Conservation (phyloP, 2,888 invertebrate genomes). For the Aquatica leii region DNA sequence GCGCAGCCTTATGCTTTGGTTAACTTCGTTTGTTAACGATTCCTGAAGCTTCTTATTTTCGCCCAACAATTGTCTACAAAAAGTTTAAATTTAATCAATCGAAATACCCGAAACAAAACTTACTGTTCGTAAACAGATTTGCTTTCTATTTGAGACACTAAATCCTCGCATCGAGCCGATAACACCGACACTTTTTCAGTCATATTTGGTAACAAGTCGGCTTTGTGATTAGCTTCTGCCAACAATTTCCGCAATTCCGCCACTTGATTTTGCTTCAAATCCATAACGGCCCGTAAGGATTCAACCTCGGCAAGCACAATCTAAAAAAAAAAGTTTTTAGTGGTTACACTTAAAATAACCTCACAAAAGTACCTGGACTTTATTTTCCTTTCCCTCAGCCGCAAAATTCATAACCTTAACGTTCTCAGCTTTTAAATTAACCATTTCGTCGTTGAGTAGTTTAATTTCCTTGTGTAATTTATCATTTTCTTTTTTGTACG, state of each 20-base stretch:
- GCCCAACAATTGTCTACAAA: constrained; percentile 67
- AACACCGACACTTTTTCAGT: constrained; percentile 79
- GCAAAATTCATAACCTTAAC: constrained; percentile 50
- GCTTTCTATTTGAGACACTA: constrained; percentile 76
- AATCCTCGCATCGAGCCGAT: constrained; percentile 86
- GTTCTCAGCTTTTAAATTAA: constrained; percentile 53
- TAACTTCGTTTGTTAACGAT: constrained; percentile 76
- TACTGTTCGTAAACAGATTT: constrained; percentile 79
- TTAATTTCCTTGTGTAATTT: constrained; percentile 51
- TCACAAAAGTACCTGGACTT: constrained; percentile 51
- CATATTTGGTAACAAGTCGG: constrained; percentile 76
- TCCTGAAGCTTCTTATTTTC: constrained; percentile 79
- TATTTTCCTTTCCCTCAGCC: constrained; percentile 54
- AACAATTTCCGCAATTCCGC: constrained; percentile 77
- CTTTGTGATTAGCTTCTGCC: constrained; percentile 74
- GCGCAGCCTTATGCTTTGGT: constrained; percentile 78
- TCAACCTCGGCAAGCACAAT: constrained; percentile 67
- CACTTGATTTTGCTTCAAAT: constrained; percentile 87
- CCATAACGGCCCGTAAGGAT: constrained; percentile 87
- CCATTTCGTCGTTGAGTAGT: constrained; percentile 48
- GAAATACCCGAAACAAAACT: constrained; percentile 46
- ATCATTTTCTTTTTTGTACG: constrained; percentile 47
- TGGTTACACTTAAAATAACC: not conserved
- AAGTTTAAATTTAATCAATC: not conserved
- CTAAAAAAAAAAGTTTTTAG: not conserved